These are phyloP conservation scores for Microhierax caerulescens DNA, from an alignment of 2,797 vertebrate species.

Conservation along the genomic window DNA sequence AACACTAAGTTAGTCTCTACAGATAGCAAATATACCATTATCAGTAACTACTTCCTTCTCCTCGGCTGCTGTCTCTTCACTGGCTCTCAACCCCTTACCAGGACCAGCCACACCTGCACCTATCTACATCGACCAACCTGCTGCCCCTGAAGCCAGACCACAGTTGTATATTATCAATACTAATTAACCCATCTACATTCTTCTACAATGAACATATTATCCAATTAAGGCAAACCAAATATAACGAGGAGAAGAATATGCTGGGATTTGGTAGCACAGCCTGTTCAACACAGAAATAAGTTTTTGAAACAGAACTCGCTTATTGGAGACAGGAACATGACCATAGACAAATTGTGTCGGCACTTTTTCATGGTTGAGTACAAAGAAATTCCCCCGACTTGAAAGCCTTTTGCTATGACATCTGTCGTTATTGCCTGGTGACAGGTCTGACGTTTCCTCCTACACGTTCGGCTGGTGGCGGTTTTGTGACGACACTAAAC, in stretches of 20 bases:
- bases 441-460: background rate
- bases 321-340: background rate
- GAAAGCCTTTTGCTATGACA: background rate
- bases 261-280: background rate
- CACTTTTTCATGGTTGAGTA: background rate
- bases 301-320: background rate
- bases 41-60: too few relatives aligned
- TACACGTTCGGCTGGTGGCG: background rate
- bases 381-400: background rate
- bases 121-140: too few relatives aligned
- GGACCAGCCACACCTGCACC: too few relatives aligned
- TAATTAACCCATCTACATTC: too few relatives aligned
- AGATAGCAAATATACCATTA: too few relatives aligned
- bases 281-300: background rate
- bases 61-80: too few relatives aligned
- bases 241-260: rapidly evolving
- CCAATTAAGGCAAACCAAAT: background rate
- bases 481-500: background rate
- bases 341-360: background rate
- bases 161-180: too few relatives aligned
- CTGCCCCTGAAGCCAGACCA: too few relatives aligned
- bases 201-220: background rate
- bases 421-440: background rate
- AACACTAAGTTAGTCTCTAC: too few relatives aligned
- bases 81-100: too few relatives aligned